A percentile compares a stretch with the other conserved stretches of the same genome.
phyloP scores from a whole-genome alignment of 1,140 invertebrate genomes.

The Drosophila tropicalis region DNA sequence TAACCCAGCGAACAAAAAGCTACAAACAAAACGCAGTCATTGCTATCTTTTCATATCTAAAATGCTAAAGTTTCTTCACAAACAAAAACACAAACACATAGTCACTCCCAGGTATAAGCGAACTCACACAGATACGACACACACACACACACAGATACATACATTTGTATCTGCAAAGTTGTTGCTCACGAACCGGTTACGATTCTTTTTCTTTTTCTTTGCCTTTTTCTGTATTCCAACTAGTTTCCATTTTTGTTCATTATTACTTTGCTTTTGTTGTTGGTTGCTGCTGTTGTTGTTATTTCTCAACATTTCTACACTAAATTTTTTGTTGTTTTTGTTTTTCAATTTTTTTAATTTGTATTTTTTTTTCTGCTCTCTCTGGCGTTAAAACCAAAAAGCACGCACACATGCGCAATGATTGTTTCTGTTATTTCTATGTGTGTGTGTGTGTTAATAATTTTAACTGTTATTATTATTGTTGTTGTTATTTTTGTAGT shows the following conservation, averaged over 20 bases:
- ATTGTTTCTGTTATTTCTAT: constrained; percentile 25
- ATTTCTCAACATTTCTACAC: constrained; percentile 70
- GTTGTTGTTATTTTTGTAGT: constrained; percentile 21
- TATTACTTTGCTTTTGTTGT: constrained; percentile 56
- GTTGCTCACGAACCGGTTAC: constrained; percentile 71
- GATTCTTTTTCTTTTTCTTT: constrained; percentile 27
- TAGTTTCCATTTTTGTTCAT: constrained; percentile 74
- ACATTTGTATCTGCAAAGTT: constrained; percentile 44
- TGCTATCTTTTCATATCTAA: constrained; percentile 72
- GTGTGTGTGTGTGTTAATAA: constrained; percentile 55
- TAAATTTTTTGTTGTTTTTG: constrained; percentile 27
- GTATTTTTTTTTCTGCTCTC: constrained; percentile 41
- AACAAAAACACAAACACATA: constrained; percentile 41
- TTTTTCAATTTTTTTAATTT: constrained; percentile 39
- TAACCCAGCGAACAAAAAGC: constrained; percentile 58
- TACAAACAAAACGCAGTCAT: constrained; percentile 56
- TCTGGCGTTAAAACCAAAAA: constrained; percentile 62
- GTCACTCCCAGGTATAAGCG: background rate
- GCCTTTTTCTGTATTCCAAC: constrained; percentile 43
- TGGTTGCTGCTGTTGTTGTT: constrained; percentile 15
- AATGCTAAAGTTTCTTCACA: constrained; percentile 68
- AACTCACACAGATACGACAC: background rate
- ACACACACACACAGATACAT: background rate
- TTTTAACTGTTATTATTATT: constrained; percentile 73
- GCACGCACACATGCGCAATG: constrained; percentile 77